Conservation (phyloP, 1,140 invertebrate species). For the Neelides sp. region DNA sequence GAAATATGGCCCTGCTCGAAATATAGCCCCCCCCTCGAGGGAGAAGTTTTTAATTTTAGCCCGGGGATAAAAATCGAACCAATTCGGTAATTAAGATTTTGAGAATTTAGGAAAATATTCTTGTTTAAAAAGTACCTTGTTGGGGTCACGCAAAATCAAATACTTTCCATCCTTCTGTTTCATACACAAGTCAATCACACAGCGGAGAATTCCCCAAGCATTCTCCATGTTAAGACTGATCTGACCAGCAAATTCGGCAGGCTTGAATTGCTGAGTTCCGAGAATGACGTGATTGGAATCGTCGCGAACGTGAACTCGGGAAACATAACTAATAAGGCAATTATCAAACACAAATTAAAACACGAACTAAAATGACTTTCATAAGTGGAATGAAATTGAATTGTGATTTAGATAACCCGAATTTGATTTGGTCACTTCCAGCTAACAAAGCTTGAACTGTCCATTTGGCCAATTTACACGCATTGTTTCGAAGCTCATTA, state of each 20-base stretch:
- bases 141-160: constrained; percentile 98
- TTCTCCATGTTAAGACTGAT: constrained; percentile 99
- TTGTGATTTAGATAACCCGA: constrained; percentile 56
- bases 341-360: neutral
- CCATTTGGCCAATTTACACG: constrained; percentile 98
- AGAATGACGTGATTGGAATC: constrained; percentile 93
- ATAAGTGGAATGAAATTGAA: neutral
- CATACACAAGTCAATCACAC: constrained; percentile 96
- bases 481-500: constrained; percentile 96
- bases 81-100: too few species aligned
- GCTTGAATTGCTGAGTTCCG: constrained; percentile 96
- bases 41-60: too few species aligned
- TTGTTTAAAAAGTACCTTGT: constrained; percentile 68
- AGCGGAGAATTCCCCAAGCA: constrained; percentile 96
- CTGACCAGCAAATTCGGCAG: constrained; percentile 94
- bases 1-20: too few species aligned
- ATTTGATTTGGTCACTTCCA: constrained; percentile 94
- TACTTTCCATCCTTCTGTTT: constrained; percentile 94
- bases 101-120: too few species aligned
- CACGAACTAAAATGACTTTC: constrained; percentile 11
- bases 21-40: too few species aligned
- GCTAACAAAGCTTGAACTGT: constrained; percentile 92
- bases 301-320: constrained; percentile 79
- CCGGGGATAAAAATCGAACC: too few species aligned
- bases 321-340: constrained; percentile 90